Evolutionary conservation across 2,797 vertebrate species (phyloP).

Genomic region (Rhyacichthys aspro): DNA sequence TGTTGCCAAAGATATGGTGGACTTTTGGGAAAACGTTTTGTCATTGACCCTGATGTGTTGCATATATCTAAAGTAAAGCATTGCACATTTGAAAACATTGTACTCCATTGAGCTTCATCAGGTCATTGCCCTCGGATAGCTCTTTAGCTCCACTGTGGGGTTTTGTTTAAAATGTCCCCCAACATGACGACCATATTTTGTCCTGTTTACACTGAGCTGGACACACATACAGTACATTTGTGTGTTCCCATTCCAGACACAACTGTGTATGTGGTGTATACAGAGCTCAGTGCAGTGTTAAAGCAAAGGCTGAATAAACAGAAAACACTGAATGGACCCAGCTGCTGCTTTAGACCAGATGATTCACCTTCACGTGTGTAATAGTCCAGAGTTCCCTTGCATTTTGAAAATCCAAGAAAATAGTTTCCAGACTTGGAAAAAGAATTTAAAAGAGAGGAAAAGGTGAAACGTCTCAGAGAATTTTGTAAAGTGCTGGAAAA

Average conservation of each 20-base stretch:
- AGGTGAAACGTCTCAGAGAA: not conserved
- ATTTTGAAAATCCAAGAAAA: slow-evolving; percentile 31
- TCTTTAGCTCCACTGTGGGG: not conserved
- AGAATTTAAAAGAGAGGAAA: not conserved
- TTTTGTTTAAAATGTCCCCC: slow-evolving; percentile 17
- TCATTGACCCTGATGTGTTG: not conserved
- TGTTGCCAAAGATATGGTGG: slow-evolving; percentile 5
- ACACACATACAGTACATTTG: slow-evolving; percentile 20
- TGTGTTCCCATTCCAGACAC: slow-evolving; percentile 28
- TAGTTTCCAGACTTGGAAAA: not conserved
- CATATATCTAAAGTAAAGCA: not conserved
- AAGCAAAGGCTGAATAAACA: slow-evolving; percentile 71
- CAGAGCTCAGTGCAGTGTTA: slow-evolving; percentile 34
- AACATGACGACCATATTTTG: slow-evolving; percentile 15
- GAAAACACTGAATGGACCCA: slow-evolving; percentile 63
- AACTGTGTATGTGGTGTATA: slow-evolving; percentile 33
- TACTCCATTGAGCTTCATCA: slow-evolving; percentile 5
- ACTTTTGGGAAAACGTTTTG: not conserved
- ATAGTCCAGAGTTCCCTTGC: slow-evolving; percentile 10
- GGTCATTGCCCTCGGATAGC: not conserved
- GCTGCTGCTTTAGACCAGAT: slow-evolving; percentile 54
- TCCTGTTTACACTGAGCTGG: slow-evolving; percentile 23
- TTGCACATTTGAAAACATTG: not conserved
- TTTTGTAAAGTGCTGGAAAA: not conserved
- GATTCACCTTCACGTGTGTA: slow-evolving; percentile 18